Base-by-base conservation (phyloP, 2,113 vertebrate genomes). In the Daubentonia madagascariensis region DNA sequence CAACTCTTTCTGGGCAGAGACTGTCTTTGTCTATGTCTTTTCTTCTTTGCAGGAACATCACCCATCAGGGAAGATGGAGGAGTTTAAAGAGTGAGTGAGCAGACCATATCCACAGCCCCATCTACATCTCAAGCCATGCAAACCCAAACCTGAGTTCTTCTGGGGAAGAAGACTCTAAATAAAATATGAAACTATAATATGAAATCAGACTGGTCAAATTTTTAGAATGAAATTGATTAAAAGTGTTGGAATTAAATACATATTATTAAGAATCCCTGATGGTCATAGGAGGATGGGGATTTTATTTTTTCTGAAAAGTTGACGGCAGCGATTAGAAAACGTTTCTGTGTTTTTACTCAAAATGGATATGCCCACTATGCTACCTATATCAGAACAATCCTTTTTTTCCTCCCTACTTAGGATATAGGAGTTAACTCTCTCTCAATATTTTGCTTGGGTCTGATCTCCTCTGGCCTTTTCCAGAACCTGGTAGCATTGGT, bases 111-210 rank as follows among this genome's bases (percentile, higher is more conserved):
- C 6, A 81, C 23, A 70, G 45, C 8, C 9, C 30, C 14, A 40
- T 28, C 14, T 68, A 2, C 25, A 48, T 43, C 52, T 9, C 18
- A 85, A 63, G n/a, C 9, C 48, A 57, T 61, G 57, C 25, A 72
- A 81, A 22, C 14, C 65, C 84, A 72, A 92, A 61, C 37, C 22
- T 63, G 17, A 80, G 16, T 48, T 92, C 40, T 65, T 86, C 4
- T 28, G 14, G 23, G 12, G 35, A 87, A 59, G 17, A 52, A 23
- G 18, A 93, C 8, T 48, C 79, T 65, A 23, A 84, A 67, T 79
- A 78, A 84, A 91, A 90, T 76, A 35, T 35, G 52, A 84, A 86
- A 50, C 78, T 85, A 16, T 70, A 83, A 61, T 12, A 67, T 52
- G 63, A 84, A 87, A 91, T 8, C 28, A 43, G 68, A 48, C 8